Evolutionary conservation across 2,113 vertebrate species (phyloP).

Genomic region (Glareola pratincola): DNA sequence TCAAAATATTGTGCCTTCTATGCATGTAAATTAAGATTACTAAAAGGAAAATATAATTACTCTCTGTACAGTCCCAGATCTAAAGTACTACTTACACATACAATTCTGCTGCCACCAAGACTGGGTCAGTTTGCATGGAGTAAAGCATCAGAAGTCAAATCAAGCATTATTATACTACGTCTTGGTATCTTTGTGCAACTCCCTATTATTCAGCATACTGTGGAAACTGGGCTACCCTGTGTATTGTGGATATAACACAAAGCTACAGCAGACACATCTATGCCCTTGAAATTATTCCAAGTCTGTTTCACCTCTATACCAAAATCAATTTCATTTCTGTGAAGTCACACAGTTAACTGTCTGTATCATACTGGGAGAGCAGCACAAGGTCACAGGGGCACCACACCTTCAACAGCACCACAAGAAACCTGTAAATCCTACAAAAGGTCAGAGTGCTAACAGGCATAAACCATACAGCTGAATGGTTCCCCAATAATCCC

Average conservation of each 20-base stretch:
- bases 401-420: rapidly evolving
- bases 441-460: background rate
- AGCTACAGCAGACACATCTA: background rate
- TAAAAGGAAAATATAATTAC: background rate
- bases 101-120: background rate
- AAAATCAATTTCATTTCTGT: background rate
- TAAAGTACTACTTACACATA: background rate
- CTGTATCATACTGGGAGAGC: background rate
- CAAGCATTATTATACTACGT: background rate
- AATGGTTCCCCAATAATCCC: rapidly evolving
- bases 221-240: background rate
- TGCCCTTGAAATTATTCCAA: background rate
- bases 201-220: background rate
- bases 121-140: background rate
- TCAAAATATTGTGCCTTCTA: background rate
- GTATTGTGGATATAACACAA: rapidly evolving
- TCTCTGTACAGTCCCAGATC: background rate
- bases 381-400: background rate
- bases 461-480: rapidly evolving
- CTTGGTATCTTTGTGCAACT: background rate
- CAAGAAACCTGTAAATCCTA: background rate
- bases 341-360: rapidly evolving
- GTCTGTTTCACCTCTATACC: background rate
- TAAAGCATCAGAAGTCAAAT: background rate
- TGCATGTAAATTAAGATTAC: background rate